Base-by-base conservation (phyloP, 2,888 invertebrate genomes). In the Spodoptera exigua region DNA sequence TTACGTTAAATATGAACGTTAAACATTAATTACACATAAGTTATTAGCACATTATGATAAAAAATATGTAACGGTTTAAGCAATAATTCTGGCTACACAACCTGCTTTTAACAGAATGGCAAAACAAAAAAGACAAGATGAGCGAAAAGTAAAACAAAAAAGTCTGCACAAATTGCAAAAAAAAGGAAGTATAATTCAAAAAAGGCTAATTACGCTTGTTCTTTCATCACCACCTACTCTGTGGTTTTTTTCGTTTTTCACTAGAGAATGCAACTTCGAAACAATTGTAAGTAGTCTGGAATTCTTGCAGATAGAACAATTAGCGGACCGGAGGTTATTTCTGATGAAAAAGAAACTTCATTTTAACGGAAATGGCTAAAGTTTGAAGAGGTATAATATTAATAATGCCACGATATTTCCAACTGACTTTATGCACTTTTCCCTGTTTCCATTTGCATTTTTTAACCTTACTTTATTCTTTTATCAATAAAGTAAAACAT, bases 311-410 rank as follows among this genome's bases (percentile, higher is more conserved):
- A 75, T 70, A 71, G 75, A 74, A 70, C 68, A 76, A 77, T 76
- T 77, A 74, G 59, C 76, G 9, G 18, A 62, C 69, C 68, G 70
- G 69, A 63, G 71, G 77, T 79, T 69, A 75, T 57, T 61, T 61
- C 61, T 48, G 67, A 72, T 72, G 68, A 67, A 79, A 80, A 80
- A 76, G 72, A 70, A 72, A 74, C 72, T 80, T 76, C 55, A 48
- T 70, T 55, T 39, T 40, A 45, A 57, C 61, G 60, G 63, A 66
- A 62, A 62, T 63, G 57, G 62, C 18, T 36, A 59, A 59, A 70
- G 73, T 76, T 74, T 65, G 47, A 76, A 72, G 60, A 76, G 60
- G 65, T 55, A 72, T 59, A 52, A 69, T 59, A 37, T 54, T 62
- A 71, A 69, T 62, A 71, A 64, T 61, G 64, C 54, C 55, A 54